These are phyloP conservation scores for Xylophagus ater DNA, from an alignment of 2,888 invertebrate species.

Conservation along the genomic window DNA sequence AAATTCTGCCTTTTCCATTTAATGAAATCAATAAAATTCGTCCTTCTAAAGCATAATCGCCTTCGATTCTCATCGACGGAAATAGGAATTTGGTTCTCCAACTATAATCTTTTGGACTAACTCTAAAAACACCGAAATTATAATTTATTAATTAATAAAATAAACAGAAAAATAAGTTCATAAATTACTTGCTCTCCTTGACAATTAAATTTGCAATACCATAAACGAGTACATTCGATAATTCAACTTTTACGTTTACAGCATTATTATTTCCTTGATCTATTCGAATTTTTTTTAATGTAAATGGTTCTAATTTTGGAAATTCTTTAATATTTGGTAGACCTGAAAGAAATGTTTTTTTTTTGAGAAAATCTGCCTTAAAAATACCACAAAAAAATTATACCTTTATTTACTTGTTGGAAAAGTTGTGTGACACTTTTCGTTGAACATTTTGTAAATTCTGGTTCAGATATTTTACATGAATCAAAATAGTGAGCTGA, in stretches of 20 bases:
- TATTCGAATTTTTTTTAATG: constrained; percentile 55
- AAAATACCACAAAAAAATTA: constrained; percentile 7
- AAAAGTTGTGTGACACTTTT: constrained; percentile 57
- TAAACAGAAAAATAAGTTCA: too few species aligned
- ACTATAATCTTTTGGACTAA: constrained; percentile 55
- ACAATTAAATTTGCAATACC: constrained; percentile 58
- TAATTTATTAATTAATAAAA: constrained; percentile 2
- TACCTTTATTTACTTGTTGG: constrained; percentile 51
- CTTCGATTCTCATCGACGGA: constrained; percentile 56
- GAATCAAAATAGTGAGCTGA: constrained; percentile 58
- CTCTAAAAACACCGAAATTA: constrained; percentile 39
- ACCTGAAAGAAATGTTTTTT: neutral
- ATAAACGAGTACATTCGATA: constrained; percentile 54
- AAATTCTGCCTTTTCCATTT: constrained; percentile 54
- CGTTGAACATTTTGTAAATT: constrained; percentile 56
- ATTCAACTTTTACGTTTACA: constrained; percentile 60
- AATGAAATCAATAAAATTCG: constrained; percentile 58
- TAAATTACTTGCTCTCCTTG: constrained; percentile 49
- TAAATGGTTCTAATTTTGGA: constrained; percentile 44
- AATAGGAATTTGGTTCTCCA: constrained; percentile 57
- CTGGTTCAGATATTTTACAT: constrained; percentile 50
- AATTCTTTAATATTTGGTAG: constrained; percentile 24
- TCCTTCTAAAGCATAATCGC: constrained; percentile 56
- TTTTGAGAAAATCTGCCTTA: too few species aligned
- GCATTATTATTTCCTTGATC: constrained; percentile 59